Evolutionary conservation across 2,113 vertebrate species (phyloP).

Genomic region (Todiramphus chloris): DNA sequence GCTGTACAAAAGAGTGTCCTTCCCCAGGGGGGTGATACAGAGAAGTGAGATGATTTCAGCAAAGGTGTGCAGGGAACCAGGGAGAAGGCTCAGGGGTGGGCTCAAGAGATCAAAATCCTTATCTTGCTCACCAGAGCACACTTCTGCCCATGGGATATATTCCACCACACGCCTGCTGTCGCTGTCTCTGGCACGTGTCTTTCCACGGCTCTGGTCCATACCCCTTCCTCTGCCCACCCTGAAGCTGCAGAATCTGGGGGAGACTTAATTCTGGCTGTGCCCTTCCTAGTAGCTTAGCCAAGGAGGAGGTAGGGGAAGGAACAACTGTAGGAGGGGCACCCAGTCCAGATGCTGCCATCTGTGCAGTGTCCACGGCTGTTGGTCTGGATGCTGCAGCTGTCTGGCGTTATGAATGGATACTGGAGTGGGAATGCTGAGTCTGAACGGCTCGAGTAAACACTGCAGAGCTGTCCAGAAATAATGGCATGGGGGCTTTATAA

Average conservation of each 20-base stretch:
- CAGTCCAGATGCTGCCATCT: constrained; percentile 58
- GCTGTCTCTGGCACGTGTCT: not conserved
- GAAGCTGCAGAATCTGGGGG: not conserved
- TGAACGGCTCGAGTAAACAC: not conserved
- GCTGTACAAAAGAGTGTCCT: not conserved
- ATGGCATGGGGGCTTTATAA: constrained; percentile 2
- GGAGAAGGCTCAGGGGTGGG: not conserved
- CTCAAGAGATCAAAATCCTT: not conserved
- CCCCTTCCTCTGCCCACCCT: not conserved
- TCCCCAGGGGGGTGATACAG: not conserved
- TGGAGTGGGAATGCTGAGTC: not conserved
- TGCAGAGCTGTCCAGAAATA: not conserved
- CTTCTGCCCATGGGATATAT: not conserved
- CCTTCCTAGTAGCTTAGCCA: not conserved
- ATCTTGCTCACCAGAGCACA: not conserved
- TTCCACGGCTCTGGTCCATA: not conserved
- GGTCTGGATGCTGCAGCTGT: constrained; percentile 49
- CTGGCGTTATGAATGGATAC: not conserved
- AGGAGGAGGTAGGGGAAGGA: not conserved
- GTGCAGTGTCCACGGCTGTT: not conserved
- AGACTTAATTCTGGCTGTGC: not conserved
- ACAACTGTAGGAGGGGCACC: not conserved
- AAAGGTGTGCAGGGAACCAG: not conserved
- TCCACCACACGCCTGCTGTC: not conserved
- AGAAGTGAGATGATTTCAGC: not conserved